Evolutionary conservation across 2,888 invertebrate genomes (phyloP), one percentile per base, ranked within the genome.

Genomic region (Unio delphinus): DNA sequence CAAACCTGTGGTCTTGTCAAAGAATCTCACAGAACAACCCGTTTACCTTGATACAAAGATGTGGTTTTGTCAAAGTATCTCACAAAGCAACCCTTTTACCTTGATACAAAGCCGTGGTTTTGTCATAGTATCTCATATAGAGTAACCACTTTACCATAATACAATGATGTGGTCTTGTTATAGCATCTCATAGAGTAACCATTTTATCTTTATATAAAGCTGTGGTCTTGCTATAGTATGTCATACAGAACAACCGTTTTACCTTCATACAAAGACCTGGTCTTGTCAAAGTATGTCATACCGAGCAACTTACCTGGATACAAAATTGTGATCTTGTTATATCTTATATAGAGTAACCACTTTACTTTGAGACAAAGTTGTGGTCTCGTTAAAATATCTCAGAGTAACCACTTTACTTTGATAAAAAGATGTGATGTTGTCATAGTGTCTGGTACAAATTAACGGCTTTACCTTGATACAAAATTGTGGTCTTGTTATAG

Each of bases 51-150:
- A n/a, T n/a, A n/a, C n/a, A n/a, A n/a, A n/a, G n/a, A n/a, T n/a
- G n/a, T n/a, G n/a, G n/a, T n/a, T n/a, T n/a, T n/a, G n/a, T n/a
- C n/a, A n/a, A n/a, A n/a, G n/a, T n/a, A n/a, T n/a, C n/a, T n/a
- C n/a, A n/a, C n/a, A n/a, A n/a, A n/a, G n/a, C n/a, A n/a, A n/a
- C n/a, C n/a, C n/a, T n/a, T n/a, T n/a, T n/a, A n/a, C n/a, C n/a
- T n/a, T n/a, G n/a, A n/a, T n/a, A n/a, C n/a, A n/a, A n/a, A n/a
- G n/a, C n/a, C n/a, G n/a, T n/a, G n/a, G n/a, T n/a, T n/a, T n/a
- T n/a, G n/a, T 79, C 77, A 65, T 87, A 88, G 75, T 89, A 89
- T 64, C 87, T 85, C 55, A 88, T 83, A 69, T 88, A 87, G 3
- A 15, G 45, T 15, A 45, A 45, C 11, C 3, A 56, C 64, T 69